These are phyloP conservation scores for Lucilia sericata DNA, from an alignment of 1,140 invertebrate genomes.

Conservation along the genomic window DNA sequence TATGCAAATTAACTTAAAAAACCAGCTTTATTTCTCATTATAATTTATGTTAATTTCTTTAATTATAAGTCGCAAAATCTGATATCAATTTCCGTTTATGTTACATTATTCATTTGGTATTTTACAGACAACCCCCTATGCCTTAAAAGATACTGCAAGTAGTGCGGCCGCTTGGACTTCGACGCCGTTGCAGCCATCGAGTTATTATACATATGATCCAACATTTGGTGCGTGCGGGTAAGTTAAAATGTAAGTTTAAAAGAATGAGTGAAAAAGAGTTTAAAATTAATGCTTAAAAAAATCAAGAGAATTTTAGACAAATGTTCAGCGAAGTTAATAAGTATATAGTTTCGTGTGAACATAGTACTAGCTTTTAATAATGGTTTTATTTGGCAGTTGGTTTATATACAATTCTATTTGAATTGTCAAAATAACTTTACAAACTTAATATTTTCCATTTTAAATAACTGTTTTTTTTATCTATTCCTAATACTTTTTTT, in stretches of 20 bases:
- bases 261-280: no score
- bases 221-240: conserved; percentile 49
- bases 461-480: no score
- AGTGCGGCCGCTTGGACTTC: conserved; percentile 46
- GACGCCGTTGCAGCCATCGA: conserved; percentile 45
- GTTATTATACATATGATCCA: conserved; percentile 49
- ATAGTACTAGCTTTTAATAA: no score
- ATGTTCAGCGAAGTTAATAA: no score
- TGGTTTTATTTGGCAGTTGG: no score
- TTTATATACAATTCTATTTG: no score
- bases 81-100: neutral
- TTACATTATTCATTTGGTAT: neutral
- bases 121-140: conserved; percentile 47
- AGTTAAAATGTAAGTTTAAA: conserved; percentile 45
- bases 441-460: no score
- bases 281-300: no score
- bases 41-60: conserved; percentile 29
- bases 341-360: no score
- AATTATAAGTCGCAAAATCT: conserved; percentile 5
- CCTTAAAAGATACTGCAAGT: conserved; percentile 46
- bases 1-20: neutral
- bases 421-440: no score
- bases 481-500: no score
- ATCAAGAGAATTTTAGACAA: no score
- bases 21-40: neutral